Base-by-base conservation (phyloP, 64 coral and sea anemone genomes). In the Trachythela sp. region DNA sequence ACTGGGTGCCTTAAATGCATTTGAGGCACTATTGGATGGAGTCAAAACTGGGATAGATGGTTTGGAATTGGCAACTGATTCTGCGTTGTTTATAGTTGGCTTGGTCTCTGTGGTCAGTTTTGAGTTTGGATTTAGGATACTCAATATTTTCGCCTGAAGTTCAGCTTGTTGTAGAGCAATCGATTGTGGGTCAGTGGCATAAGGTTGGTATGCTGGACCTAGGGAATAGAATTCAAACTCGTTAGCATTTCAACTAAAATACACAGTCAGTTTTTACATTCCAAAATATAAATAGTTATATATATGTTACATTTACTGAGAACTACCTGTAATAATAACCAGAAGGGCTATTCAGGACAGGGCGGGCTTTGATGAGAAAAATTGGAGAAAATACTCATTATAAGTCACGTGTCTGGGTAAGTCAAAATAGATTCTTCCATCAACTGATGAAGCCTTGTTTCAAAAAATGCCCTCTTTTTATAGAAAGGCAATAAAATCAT, bases 101-200 rank as follows among this genome's bases (percentile, higher is more conserved):
- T 86, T 91, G 15, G 68, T 22, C 54, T 68, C 35, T 22, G 41
- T 68, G 37, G 85, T 41, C 31, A 20, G 20, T 26, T 64, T 64
- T 32, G 85, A 56, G 29, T 83, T 84, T 45, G 94, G 94, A 60
- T 99, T 99, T 50, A 99, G 90, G 91, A 99, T 99, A 34, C 96
- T 99, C 38, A 99, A 84, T 84, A 99, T 99, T 77, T 99, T 99
- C 1, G 96, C 96, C 91, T 99, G 96, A 9, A 99, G 93, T 84
- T 99, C 96, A 2, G 96, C 96, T 89, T 99, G 96, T 70, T 99
- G 96, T 67, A 92, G 93, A 85, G 96, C 96, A 85, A 99, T 99
- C 22, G 96, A 99, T 86, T 99, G 93, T 33, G 91, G 90, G 56
- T 99, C 93, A 7, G 89, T 41, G 39, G 86, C 31, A 50, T 91